Conservation (phyloP, 2,888 invertebrate species). For the Eupithecia insigniata region DNA sequence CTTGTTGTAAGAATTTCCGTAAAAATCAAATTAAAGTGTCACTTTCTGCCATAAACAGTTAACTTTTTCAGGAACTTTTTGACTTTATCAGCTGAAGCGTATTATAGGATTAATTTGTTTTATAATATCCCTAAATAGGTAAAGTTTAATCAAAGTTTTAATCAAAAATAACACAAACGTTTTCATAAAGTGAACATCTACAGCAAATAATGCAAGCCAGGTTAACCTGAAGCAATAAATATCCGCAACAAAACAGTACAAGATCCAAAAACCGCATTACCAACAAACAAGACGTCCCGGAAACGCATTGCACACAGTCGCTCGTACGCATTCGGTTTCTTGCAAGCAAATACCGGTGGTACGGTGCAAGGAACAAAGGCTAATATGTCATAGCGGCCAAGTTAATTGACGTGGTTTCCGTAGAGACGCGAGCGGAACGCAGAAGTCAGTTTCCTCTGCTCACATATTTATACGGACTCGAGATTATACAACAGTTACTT, state of each 20-base stretch:
- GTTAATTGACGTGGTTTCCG: conserved; percentile 84
- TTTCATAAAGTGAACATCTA: background rate
- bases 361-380: conserved; percentile 73
- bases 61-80: background rate
- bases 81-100: background rate
- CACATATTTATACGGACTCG: conserved; percentile 74
- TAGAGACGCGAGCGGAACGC: conserved; percentile 76
- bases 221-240: conserved; percentile 7
- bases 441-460: conserved; percentile 79
- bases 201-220: background rate
- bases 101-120: background rate
- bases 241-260: conserved; percentile 17
- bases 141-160: background rate
- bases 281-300: conserved; percentile 40
- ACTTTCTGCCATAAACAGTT: conserved; percentile 19
- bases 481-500: conserved; percentile 32
- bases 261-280: conserved; percentile 31
- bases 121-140: background rate
- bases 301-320: conserved; percentile 44
- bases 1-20: conserved; percentile 28
- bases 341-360: conserved; percentile 65
- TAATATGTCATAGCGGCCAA: conserved; percentile 82
- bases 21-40: conserved; percentile 35
- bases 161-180: background rate
- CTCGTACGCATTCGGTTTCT: conserved; percentile 57